Evolutionary conservation across 2,797 vertebrate genomes (phyloP).

Genomic region (Parauchenoglanis punctatus): DNA sequence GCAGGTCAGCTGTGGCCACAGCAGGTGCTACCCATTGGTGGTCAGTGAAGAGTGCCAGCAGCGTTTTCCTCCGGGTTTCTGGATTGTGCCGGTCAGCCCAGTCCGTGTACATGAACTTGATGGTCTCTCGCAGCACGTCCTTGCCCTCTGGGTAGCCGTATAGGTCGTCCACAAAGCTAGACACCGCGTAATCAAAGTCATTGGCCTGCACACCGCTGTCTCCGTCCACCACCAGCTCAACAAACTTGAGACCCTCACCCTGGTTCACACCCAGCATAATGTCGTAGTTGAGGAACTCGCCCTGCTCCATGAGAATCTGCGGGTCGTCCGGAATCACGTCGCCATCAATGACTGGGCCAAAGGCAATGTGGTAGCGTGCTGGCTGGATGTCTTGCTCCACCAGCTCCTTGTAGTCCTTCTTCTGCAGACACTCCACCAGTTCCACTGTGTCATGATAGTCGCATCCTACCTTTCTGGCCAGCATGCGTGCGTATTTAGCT

Average conservation of each 20-base stretch:
- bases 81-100: constrained; percentile 98
- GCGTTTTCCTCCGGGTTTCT: constrained; percentile 93
- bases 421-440: constrained; percentile 93
- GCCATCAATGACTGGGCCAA: constrained; percentile 96
- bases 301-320: constrained; percentile 98
- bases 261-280: constrained; percentile 99
- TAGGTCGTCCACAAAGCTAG: constrained; percentile 97
- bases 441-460: constrained; percentile 96
- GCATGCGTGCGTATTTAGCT: constrained; percentile 94
- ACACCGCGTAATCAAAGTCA: constrained; percentile 98
- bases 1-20: constrained; percentile 95
- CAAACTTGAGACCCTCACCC: constrained; percentile 96
- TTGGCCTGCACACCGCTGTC: constrained; percentile 98
- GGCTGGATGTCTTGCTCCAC: constrained; percentile 99
- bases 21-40: constrained; percentile 99
- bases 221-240: constrained; percentile 96
- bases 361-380: constrained; percentile 97
- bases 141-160: constrained; percentile 98
- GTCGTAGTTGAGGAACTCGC: constrained; percentile 98
- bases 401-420: constrained; percentile 97
- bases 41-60: constrained; percentile 95
- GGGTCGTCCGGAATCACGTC: constrained; percentile 98
- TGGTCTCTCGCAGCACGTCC: constrained; percentile 96
- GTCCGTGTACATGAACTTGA: constrained; percentile 99
- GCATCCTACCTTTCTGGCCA: constrained; percentile 97